A percentile compares a stretch with the other conserved stretches of the same genome.
phyloP scores from a whole-genome alignment of 2,113 vertebrate genomes.

The Halcyon senegalensis region DNA sequence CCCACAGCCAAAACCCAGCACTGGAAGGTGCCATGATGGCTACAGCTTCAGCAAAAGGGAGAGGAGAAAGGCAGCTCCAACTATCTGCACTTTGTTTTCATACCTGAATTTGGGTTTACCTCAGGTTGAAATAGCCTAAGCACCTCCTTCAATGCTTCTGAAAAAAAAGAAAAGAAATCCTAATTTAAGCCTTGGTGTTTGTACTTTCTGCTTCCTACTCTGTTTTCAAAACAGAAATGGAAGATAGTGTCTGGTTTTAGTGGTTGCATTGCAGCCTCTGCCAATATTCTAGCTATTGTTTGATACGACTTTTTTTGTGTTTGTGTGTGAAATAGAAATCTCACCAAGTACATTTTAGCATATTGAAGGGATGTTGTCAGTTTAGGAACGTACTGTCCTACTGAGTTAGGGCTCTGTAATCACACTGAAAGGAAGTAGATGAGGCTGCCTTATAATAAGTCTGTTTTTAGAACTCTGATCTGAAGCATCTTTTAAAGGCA shows the following conservation, averaged over 20 bases:
- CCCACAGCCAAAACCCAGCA: neutral
- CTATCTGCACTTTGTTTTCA: neutral
- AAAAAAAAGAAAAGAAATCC: neutral
- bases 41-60: neutral
- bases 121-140: neutral
- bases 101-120: neutral
- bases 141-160: neutral
- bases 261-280: neutral
- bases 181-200: neutral
- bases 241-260: neutral
- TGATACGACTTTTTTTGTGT: neutral
- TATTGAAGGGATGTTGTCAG: neutral
- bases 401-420: neutral
- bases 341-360: neutral
- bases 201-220: neutral
- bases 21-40: neutral
- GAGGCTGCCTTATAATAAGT: neutral
- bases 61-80: neutral
- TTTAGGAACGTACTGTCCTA: neutral
- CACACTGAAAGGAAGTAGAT: neutral
- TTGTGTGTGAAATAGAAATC: neutral
- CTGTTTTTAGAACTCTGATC: neutral
- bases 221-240: neutral
- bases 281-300: neutral
- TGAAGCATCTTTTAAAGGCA: neutral